Evolutionary conservation across 2,113 vertebrate genomes (phyloP), one percentile per base, ranked within the genome.

Genomic region (Tichodroma muraria): DNA sequence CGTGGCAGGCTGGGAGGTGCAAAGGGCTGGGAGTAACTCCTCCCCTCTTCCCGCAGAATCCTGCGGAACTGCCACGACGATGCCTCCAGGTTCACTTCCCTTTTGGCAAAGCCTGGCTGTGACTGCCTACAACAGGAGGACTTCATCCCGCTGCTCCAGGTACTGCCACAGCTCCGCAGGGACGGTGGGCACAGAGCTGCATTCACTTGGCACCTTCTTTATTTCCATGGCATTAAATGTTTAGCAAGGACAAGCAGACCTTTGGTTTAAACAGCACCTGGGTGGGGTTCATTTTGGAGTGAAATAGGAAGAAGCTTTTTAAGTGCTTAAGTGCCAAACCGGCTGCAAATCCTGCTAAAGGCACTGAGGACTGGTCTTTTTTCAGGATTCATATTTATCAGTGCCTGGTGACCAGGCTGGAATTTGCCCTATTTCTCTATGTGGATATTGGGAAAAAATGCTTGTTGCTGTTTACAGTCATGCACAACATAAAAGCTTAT

Each of bases 111-210:
- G 95, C 99, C 99, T 28, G 95, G 97, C 97, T 99, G 97, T 95
- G 98, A 86, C 91, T 99, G 97, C 97, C 97, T 99, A 53, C 98
- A 99, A 89, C 99, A 99, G 96, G 99, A 99, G 91, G 99, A 99
- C 96, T 99, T 99, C 94, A 98, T 99, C 97, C 99, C 98, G 22
- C 97, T 99, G 54, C 97, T 99, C 96, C 99, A 99, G 99, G 99
- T 99, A 95, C 76, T 85, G 86, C 79, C 54, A 27, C 38, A 45
- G 70, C 90, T 95, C 71, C 12, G 18, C 42, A 33, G 66, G 53
- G 72, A 47, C 8, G 8, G 8, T 24, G 60, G 42, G 52, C 35
- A n/a, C n/a, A n/a, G n/a, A n/a, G n/a, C n/a, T n/a, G 42, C 45
- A 31, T 53, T 64, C 33, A 1, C 20, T 63, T 45, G 17, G 7